These are phyloP conservation scores for Lates calcarifer DNA, from an alignment of 2,113 vertebrate genomes.

Conservation along the genomic window DNA sequence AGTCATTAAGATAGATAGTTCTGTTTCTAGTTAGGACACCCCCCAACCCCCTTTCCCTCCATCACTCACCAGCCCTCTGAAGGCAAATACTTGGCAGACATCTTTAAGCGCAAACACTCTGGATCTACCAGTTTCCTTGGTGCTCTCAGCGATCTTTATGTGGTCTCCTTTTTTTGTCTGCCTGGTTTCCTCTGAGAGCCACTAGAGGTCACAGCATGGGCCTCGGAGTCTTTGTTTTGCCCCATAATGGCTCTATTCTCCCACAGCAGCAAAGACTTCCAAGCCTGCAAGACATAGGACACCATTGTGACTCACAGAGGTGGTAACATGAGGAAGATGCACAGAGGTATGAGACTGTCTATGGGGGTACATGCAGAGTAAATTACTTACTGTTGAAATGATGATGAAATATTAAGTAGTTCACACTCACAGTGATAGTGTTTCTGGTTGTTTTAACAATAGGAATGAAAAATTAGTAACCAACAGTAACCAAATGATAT, in stretches of 20 bases:
- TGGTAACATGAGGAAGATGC: conserved; percentile 51
- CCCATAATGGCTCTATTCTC: conserved; percentile 83
- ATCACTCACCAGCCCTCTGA: conserved; percentile 51
- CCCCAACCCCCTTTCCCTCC: conserved; percentile 8
- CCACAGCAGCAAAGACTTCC: conserved; percentile 58
- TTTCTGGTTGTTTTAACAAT: no score
- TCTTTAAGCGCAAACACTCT: conserved; percentile 63
- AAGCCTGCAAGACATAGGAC: conserved; percentile 67
- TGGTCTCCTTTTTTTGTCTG: conserved; percentile 45
- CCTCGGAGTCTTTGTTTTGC: conserved; percentile 79
- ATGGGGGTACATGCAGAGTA: conserved; percentile 10
- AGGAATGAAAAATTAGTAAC: no score
- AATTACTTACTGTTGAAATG: conserved; percentile 34
- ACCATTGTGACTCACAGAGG: conserved; percentile 73
- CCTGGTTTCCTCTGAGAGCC: conserved; percentile 72
- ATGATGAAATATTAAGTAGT: conserved; percentile 31
- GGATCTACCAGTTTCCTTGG: conserved; percentile 57
- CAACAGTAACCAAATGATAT: no score
- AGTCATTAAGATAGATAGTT: conserved; percentile 49
- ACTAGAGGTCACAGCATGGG: conserved; percentile 80
- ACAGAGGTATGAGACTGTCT: conserved; percentile 42
- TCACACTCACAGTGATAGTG: background rate
- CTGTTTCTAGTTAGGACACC: conserved; percentile 38
- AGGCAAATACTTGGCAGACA: conserved; percentile 56
- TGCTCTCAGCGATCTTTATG: conserved; percentile 54